Percentiles rank a stretch among this genome's conserved stretches.
Conservation (phyloP, 2,888 invertebrate genomes). For the Melanophora roralis region DNA sequence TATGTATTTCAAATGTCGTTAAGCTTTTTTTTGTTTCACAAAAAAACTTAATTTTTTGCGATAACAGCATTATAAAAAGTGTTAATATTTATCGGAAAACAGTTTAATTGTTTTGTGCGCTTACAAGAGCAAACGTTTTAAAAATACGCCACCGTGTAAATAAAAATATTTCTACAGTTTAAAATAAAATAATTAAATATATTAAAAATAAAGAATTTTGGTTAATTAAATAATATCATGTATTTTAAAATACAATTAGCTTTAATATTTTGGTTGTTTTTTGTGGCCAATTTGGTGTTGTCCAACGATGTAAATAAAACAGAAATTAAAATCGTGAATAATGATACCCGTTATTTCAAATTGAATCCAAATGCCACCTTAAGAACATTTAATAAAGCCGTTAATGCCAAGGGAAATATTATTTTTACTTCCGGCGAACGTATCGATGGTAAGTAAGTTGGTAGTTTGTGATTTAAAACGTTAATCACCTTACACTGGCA, state of each 20-base stretch:
- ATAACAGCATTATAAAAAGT: constrained; percentile 50
- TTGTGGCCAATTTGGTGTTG: constrained; percentile 29
- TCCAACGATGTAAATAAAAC: constrained; percentile 68
- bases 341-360: constrained; percentile 66
- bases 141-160: background rate
- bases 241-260: background rate
- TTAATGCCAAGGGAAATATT: constrained; percentile 72
- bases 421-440: constrained; percentile 70
- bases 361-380: constrained; percentile 65
- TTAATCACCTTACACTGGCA: too few relatives aligned
- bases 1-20: background rate
- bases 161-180: constrained; percentile 16
- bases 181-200: constrained; percentile 15
- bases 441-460: constrained; percentile 68
- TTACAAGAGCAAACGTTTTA: constrained; percentile 35
- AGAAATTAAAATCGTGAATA: constrained; percentile 68
- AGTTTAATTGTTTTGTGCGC: constrained; percentile 47
- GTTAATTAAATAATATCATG: constrained; percentile 28
- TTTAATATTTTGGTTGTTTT: constrained; percentile 17
- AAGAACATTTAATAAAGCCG: constrained; percentile 66
- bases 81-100: constrained; percentile 32
- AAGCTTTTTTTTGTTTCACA: constrained; percentile 25
- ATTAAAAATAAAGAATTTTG: background rate
- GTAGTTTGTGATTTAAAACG: background rate
- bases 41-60: constrained; percentile 5